Evolutionary conservation across 2,113 vertebrate genomes (phyloP).

Genomic region (Morone chrysops): DNA sequence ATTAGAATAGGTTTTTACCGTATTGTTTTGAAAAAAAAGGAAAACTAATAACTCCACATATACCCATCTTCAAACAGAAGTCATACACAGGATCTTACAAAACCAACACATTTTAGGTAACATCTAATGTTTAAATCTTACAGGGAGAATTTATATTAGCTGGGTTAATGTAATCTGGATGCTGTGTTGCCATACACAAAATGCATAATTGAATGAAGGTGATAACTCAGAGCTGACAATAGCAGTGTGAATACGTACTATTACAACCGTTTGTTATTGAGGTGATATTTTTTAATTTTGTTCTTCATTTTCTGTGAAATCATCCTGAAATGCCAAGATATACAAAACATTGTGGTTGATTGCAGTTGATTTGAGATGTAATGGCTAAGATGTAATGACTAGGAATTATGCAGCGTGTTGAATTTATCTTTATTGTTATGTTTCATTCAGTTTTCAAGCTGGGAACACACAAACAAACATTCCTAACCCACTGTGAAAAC

Average conservation of each 20-base stretch:
- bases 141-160: background rate
- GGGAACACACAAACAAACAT: conserved; percentile 26
- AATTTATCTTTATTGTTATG: conserved; percentile 8
- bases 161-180: conserved; percentile 11
- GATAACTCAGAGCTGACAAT: conserved; percentile 24
- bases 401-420: conserved; percentile 8
- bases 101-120: background rate
- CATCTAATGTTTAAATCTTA: background rate
- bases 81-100: background rate
- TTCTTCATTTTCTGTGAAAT: conserved; percentile 34
- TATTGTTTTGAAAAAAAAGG: conserved; percentile 3
- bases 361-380: conserved; percentile 35
- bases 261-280: background rate
- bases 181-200: background rate
- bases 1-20: background rate
- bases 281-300: conserved; percentile 16
- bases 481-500: conserved; percentile 26
- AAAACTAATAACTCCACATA: background rate
- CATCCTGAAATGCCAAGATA: conserved; percentile 27
- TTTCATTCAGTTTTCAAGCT: conserved; percentile 19
- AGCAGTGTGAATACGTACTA: conserved; percentile 3
- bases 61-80: conserved; percentile 3
- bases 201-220: conserved; percentile 15
- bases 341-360: conserved; percentile 24
- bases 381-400: conserved; percentile 21